phyloP scores from a whole-genome alignment of 2,113 vertebrate species.

The Setophaga coronata region DNA sequence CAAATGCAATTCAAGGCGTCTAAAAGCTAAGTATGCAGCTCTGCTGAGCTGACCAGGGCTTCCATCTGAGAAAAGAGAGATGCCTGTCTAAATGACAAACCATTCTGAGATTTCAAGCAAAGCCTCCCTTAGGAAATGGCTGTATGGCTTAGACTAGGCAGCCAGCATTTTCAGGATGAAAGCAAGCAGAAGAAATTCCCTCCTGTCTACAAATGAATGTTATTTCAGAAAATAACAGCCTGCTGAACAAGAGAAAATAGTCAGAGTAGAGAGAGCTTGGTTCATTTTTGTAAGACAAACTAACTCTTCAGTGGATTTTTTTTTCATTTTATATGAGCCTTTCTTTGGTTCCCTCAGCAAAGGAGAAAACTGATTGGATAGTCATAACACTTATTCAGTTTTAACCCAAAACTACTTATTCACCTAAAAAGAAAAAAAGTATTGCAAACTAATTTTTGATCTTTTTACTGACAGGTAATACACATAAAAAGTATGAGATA shows the following conservation, averaged over 20 bases:
- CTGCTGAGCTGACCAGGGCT: not conserved
- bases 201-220: not conserved
- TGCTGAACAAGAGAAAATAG: not conserved
- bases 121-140: not conserved
- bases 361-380: not conserved
- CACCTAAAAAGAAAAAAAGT: not conserved
- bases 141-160: not conserved
- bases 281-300: not conserved
- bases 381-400: not conserved
- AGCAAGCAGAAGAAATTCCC: slow-evolving; percentile 3
- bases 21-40: not conserved
- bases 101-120: not conserved
- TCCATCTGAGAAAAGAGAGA: not conserved
- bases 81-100: not conserved
- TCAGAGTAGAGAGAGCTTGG: not conserved
- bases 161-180: not conserved
- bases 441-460: not conserved
- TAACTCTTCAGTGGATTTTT: not conserved
- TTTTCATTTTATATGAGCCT: not conserved
- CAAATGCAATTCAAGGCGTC: not conserved
- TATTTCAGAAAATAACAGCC: slow-evolving; percentile 8
- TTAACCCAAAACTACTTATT: not conserved
- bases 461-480: slow-evolving; percentile 14
- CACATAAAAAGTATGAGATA: not conserved
- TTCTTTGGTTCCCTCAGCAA: not conserved